phyloP scores from a whole-genome alignment of 2,888 invertebrate species.

The Euspilapteryx auroguttella region DNA sequence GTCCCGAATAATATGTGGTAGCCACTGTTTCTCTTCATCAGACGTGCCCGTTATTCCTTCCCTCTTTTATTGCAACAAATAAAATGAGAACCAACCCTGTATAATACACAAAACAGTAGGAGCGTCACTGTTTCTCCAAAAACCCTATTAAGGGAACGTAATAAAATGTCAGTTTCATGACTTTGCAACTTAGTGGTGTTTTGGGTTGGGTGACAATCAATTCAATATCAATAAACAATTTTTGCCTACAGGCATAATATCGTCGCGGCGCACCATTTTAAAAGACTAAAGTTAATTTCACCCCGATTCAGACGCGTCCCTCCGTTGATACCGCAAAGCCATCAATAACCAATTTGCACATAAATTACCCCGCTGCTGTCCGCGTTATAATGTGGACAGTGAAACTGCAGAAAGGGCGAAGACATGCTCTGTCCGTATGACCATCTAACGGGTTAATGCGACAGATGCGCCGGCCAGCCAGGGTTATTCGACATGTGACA shows the following conservation, averaged over 20 bases:
- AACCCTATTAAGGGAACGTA: slow-evolving; percentile 1
- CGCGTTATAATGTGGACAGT: slow-evolving; percentile 9
- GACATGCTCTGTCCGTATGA: slow-evolving; percentile 16
- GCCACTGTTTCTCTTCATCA: slow-evolving; percentile 29
- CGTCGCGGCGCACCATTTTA: too few species aligned
- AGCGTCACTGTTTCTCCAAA: slow-evolving; percentile 3
- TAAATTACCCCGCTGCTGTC: slow-evolving; percentile 2
- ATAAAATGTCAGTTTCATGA: too few species aligned
- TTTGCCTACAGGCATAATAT: too few species aligned
- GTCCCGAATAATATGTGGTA: slow-evolving; percentile 24
- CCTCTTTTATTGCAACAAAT: slow-evolving; percentile 46
- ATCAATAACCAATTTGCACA: slow-evolving; percentile 5
- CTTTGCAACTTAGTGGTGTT: too few species aligned
- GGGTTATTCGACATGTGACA: slow-evolving; percentile 41
- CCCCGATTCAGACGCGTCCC: too few species aligned
- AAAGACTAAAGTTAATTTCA: too few species aligned
- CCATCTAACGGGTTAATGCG: slow-evolving; percentile 19
- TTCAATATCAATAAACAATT: too few species aligned
- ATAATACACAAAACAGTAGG: slow-evolving; percentile 15
- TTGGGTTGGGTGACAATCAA: too few species aligned
- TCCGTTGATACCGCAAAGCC: too few species aligned
- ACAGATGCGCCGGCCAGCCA: slow-evolving; percentile 39
- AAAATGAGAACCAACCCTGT: slow-evolving; percentile 44
- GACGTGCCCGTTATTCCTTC: slow-evolving; percentile 48
- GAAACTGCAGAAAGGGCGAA: slow-evolving; percentile 17